Percentiles rank a stretch among this genome's conserved stretches.
Evolutionary conservation across 1,140 invertebrate species (phyloP).

Genomic region (Diorhabda elongata): DNA sequence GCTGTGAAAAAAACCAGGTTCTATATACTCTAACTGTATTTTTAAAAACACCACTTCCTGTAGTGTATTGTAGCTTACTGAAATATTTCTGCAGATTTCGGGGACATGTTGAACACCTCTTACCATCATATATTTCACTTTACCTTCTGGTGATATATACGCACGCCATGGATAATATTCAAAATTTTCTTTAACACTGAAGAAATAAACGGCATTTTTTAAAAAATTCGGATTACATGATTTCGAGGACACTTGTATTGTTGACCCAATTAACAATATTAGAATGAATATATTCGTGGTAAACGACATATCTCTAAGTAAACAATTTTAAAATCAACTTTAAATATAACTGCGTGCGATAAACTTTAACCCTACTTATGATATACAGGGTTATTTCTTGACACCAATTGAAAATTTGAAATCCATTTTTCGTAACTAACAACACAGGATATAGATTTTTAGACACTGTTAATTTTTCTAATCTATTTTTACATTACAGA

Average conservation of each 20-base stretch:
- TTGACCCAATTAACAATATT: background rate
- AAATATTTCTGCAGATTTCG: constrained; percentile 5
- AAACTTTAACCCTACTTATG: background rate
- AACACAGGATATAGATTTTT: no score
- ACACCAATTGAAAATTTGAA: no score
- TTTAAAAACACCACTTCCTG: constrained; percentile 5
- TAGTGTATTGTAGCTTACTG: background rate
- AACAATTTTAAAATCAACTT: background rate
- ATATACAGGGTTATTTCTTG: background rate
- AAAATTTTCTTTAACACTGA: constrained; percentile 7
- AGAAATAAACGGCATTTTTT: background rate
- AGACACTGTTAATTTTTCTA: no score
- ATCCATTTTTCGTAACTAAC: no score
- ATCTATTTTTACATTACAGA: no score
- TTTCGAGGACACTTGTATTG: background rate
- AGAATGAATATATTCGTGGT: background rate
- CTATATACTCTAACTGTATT: constrained; percentile 15
- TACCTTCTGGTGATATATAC: constrained; percentile 1
- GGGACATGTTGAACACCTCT: constrained; percentile 5
- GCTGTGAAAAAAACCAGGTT: constrained; percentile 10
- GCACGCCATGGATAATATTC: constrained; percentile 10
- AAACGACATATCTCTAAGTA: background rate
- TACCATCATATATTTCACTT: constrained; percentile 7
- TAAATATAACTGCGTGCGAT: background rate
- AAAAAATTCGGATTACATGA: constrained; percentile 4